Evolutionary conservation across 2,113 vertebrate genomes (phyloP), one percentile per base, ranked within the genome.

Genomic region (Vimba vimba): DNA sequence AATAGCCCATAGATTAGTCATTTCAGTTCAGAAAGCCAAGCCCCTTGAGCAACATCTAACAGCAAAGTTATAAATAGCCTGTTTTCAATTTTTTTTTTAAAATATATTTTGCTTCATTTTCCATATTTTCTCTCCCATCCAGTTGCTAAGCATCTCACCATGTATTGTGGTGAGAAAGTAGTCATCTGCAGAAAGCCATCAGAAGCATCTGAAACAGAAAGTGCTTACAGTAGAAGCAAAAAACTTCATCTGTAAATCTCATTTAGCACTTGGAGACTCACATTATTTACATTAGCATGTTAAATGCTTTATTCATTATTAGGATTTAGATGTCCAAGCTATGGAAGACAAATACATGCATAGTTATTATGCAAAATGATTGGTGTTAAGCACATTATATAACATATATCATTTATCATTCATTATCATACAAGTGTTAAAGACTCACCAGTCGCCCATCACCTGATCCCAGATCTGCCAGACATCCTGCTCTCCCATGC

Each of bases 401-500:
- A 52, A 52, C 50, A 55, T 7, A 17, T 36, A 33, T 1, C 3
- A 39, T 11, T 39, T 17, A 50, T 11, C 71, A 52, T 30, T 62
- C 27, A 33, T 36, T 77, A 10, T 21, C 10, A 45, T 68, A 13
- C 60, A 4, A 68, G 27, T 83, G 19, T 15, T 39, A 60, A 59
- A 25, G 52, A 91, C 86, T 90, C 10, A 95, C 94, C 92, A 95
- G 87, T 82, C 93, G 90, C 82, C 95, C 94, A 88, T 95, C 94
- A 81, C 94, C 94, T 68, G 94, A 95, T n/a, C 94, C 94, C 86
- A 95, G 91, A 90, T 95, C 95, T 84, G 91, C 94, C 50, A 96
- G 86, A 64, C 86, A 68, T 50, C 95, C 94, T 10, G 74, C 82
- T 57, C 94, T 90, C 43, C 93, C 94, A 25, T 92, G 86, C 30